Base-by-base conservation (phyloP, 2,888 invertebrate genomes). In the Drosophila neoperkinsi region DNA sequence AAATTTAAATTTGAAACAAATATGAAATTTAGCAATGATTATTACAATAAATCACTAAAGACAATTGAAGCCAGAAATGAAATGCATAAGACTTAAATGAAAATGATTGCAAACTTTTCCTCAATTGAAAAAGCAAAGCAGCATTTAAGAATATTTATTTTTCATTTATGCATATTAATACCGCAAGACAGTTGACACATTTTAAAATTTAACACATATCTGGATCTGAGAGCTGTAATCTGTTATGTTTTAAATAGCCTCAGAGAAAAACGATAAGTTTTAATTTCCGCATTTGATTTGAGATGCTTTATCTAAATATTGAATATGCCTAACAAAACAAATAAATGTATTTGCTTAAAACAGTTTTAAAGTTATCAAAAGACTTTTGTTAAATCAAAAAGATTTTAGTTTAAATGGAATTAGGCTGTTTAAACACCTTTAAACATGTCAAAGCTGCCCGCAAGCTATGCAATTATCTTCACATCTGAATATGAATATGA, bases 401-500 rank as follows among this genome's bases (percentile, higher is more conserved):
- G 16, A 7, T 46, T 46, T 16, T 2, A 9, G 25, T 16, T 4
- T 9, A 46, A 46, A 16, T 2, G 9, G 2, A 25, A 46, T 25
- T 25, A 16, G 46, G 25, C 16, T 46, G 9, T 2, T 46, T 25
- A 46, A 46, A 46, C 9, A 25, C 25, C 10, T 28, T 16, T 28
- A 18, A 18, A 6, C 18, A 50, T 10, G 10, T 0, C 16, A 18
- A 9, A 13, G 21, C 25, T 46, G 46, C 9, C 4, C 16, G 21
- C 9, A 16, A 16, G 9, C 16, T 25, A 9, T 38, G 31, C 58
- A 50, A 60, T 62, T 21, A 46, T 46, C 9, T 16, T 21, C 21
- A 46, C 43, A 13, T 43, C 21, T 21, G 13, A 69, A 58, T 52
- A 28, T 21, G 46, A 49, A 38, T 55, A 38, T 28, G 18, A 18